Evolutionary conservation across 1,140 invertebrate genomes (phyloP), one percentile per base, ranked within the genome.

Genomic region (Chymomyza costata): DNA sequence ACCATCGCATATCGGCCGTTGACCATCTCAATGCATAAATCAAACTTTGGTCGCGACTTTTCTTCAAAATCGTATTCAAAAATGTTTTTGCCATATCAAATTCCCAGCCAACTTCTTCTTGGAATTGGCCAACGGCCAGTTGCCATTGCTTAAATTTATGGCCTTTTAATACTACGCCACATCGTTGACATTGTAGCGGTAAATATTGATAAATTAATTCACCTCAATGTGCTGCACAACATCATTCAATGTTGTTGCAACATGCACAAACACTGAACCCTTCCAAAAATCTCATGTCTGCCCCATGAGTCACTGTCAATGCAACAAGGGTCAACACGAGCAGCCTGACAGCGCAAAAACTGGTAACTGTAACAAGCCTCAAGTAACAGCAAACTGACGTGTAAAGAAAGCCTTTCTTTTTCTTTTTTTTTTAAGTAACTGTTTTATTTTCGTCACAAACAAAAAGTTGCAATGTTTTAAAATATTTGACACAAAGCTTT

Each of bases 141-240:
- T 51, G 38, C 50, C 46, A 46, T 46, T 45, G 34, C 3, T 49
- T 44, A 55, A 78, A 78, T 76, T 76, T 76, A 76, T 78, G 46
- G 70, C 43, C 65, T 70, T 76, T 76, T 78, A 76, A 76, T 76
- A 65, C 50, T 43, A 58, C 58, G 25, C 46, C 47, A 39, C 63
- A 39, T 59, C 55, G 69, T 60, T 74, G 71, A 71, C 70, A 76
- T 52, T 66, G 62, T 69, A 76, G 49, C 70, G 70, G 70, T 70
- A 78, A 51, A 73, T 53, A 48, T 63, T 76, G 70, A 76, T 76
- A 78, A 70, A 76, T 76, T 76, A 78, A 78, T 74, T 76, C 55
- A 34, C 35, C 43, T 56, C 57, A 52, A 18, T 17, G 28, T 59
- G 57, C 58, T 54, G 70, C 65, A 38, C 35, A 38, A 10, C 30